Evolutionary conservation across 35 echinoderm and acorn worm species (phyloP).

Genomic region (Lytechinus pictus): DNA sequence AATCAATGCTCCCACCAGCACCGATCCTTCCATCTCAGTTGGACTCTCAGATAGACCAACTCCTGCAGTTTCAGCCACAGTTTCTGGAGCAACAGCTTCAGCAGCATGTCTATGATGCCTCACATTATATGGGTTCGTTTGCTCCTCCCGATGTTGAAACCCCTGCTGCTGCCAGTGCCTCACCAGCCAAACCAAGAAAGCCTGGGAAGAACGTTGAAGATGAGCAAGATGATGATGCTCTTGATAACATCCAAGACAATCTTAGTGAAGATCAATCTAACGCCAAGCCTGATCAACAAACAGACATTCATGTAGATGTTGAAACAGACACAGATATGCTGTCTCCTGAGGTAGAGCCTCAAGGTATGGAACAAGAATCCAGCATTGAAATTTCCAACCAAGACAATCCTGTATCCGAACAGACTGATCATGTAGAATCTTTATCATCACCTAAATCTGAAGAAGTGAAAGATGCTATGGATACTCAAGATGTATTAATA

Average conservation of each 20-base stretch:
- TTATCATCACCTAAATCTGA: neutral
- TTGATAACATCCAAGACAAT: neutral
- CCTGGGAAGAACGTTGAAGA: neutral
- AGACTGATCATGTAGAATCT: neutral
- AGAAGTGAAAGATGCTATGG: neutral
- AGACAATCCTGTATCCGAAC: neutral
- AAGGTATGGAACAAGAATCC: neutral
- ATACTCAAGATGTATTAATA: neutral
- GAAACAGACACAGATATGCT: constrained; percentile 28
- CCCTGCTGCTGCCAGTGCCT: neutral
- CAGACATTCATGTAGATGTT: constrained; percentile 35
- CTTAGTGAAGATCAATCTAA: neutral
- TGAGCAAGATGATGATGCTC: neutral
- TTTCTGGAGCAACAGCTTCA: constrained; percentile 52
- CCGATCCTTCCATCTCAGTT: constrained; percentile 35
- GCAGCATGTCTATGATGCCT: constrained; percentile 42
- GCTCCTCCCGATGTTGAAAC: neutral
- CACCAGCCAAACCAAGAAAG: neutral
- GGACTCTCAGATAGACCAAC: constrained; percentile 52
- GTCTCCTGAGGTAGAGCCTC: neutral
- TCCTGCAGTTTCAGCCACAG: constrained; percentile 48
- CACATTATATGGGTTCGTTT: constrained; percentile 12
- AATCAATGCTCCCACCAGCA: constrained; percentile 8
- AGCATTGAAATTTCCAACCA: no score
- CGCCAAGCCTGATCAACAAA: neutral